Evolutionary conservation across 2,888 invertebrate genomes (phyloP).

Genomic region (Dicyrtoma fusca): DNA sequence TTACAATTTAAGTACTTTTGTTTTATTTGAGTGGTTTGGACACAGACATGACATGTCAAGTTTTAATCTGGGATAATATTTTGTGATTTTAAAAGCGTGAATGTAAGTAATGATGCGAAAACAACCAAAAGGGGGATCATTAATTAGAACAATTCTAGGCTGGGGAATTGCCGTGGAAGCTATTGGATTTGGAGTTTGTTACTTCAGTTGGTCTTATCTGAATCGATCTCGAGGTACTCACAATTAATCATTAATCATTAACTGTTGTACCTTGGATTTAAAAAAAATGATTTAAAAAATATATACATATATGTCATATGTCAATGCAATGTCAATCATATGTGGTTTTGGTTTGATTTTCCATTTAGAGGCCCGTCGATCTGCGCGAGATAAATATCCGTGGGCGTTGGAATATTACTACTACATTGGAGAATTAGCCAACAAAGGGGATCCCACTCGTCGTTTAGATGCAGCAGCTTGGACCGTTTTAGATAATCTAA

Average conservation of each 20-base stretch:
- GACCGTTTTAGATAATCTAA: conserved; percentile 29
- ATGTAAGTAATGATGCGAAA: conserved; percentile 20
- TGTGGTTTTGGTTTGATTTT: too few relatives aligned
- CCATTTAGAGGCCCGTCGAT: conserved; percentile 37
- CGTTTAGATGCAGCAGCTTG: conserved; percentile 43
- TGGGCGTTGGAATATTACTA: conserved; percentile 50
- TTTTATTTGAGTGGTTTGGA: too few relatives aligned
- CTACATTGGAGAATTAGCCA: conserved; percentile 46
- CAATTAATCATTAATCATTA: too few relatives aligned
- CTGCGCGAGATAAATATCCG: conserved; percentile 43
- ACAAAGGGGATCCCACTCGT: conserved; percentile 39
- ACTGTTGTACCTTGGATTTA: too few relatives aligned
- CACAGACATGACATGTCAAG: too few relatives aligned
- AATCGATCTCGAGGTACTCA: too few relatives aligned
- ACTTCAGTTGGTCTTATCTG: background rate
- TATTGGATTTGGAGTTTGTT: conserved; percentile 39
- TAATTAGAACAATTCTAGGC: conserved; percentile 11
- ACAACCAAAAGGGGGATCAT: background rate
- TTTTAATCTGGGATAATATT: background rate
- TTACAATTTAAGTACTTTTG: too few relatives aligned
- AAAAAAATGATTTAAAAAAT: too few relatives aligned
- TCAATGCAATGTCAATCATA: too few relatives aligned
- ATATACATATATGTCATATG: too few relatives aligned
- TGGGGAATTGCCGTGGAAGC: conserved; percentile 44
- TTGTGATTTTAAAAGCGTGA: too few relatives aligned